Evolutionary conservation across 1,140 invertebrate species (phyloP).

Genomic region (Proctacanthus coquilletti): DNA sequence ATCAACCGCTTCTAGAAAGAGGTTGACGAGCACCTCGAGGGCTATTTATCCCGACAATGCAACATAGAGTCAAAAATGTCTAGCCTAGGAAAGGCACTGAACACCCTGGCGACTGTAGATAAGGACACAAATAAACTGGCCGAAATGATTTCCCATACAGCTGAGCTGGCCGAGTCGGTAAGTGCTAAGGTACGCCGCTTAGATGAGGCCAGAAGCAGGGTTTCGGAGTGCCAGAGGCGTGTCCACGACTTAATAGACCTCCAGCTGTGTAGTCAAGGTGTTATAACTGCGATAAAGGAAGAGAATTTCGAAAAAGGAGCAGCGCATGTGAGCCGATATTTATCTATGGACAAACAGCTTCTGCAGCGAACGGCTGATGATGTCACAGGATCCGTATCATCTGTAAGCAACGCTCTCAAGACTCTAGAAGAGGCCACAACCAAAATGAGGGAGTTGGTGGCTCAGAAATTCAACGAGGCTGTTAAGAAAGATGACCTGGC

Average conservation of each 20-base stretch:
- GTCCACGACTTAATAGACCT: slow-evolving; percentile 94
- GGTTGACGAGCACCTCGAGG: slow-evolving; percentile 33
- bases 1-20: slow-evolving; percentile 25
- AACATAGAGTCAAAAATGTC: slow-evolving; percentile 41
- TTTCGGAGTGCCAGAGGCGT: slow-evolving; percentile 84
- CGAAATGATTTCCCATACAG: slow-evolving; percentile 75
- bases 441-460: slow-evolving; percentile 48
- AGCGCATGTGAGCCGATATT: slow-evolving; percentile 85
- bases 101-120: slow-evolving; percentile 39
- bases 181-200: slow-evolving; percentile 90
- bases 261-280: slow-evolving; percentile 88
- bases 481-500: slow-evolving; percentile 76
- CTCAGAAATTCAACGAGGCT: slow-evolving; percentile 80
- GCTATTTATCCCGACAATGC: slow-evolving; percentile 35
- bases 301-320: slow-evolving; percentile 90
- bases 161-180: slow-evolving; percentile 80
- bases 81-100: slow-evolving; percentile 34
- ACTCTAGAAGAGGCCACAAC: slow-evolving; percentile 73
- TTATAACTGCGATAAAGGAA: slow-evolving; percentile 77
- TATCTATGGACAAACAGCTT: slow-evolving; percentile 86
- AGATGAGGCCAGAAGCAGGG: slow-evolving; percentile 82
- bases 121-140: slow-evolving; percentile 59
- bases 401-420: slow-evolving; percentile 39
- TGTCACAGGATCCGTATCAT: slow-evolving; percentile 37
- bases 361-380: slow-evolving; percentile 63